Evolutionary conservation across 2,113 vertebrate genomes (phyloP), one percentile per base, ranked within the genome.

Genomic region (Tenrec ecaudatus): DNA sequence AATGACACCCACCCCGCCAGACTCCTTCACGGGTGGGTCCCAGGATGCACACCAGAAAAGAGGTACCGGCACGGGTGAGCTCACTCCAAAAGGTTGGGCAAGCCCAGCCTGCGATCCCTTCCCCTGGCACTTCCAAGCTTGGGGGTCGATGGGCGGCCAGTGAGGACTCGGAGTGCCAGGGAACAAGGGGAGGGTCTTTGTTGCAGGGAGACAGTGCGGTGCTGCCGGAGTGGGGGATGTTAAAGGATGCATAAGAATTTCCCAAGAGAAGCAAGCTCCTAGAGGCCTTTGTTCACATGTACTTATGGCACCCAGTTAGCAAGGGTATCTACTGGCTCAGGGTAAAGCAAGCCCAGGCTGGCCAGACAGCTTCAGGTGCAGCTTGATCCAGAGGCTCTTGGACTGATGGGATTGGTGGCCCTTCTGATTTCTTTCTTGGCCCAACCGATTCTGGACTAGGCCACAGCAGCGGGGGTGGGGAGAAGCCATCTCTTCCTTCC

Each of bases 1-100:
- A 90, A 99, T 99, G 99, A 98, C 98, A 43, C 99, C 99, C 4
- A 97, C 98, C 92, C 98, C 98, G 36, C 98, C 99, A 95, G 99
- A 99, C 86, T 95, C 98, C 86, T 99, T 99, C 86, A 97, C 98
- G 0, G 98, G 98, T 53, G 99, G 99, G 12, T 99, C 99, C 0
- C 99, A 99, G 96, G 99, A 99, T 71, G 96, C 99, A 80, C 99
- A 99, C 95, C 99, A 99, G 87, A 99, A 99, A 97, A 98, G 99
- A 98, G 99, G 99, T 99, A 98, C 96, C 7, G 0, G 10, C 16
- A 17, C 4, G 0, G 40, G 8, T 6, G 17, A 2, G 2, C 1
- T 33, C 14, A 66, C 38, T 76, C 15, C 40, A 22, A 0, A 62
- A 27, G 57, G 3, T 33, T 58, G 8, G 29, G 16, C 27, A 14